Conservation (phyloP, 2,888 invertebrate genomes). For the Corbicula japonica region DNA sequence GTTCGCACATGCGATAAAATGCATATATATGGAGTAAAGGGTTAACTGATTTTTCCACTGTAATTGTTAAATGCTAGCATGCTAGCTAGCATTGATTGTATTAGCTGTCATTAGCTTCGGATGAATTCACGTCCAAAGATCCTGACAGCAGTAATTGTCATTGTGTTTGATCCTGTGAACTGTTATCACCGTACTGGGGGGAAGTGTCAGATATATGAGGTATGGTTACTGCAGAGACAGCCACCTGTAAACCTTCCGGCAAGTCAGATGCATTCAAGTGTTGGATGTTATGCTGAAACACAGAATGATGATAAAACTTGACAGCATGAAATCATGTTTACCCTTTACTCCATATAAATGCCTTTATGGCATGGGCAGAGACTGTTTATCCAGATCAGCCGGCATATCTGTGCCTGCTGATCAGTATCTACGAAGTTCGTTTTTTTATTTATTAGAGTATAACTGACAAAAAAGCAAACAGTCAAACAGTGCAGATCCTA, state of each 20-base stretch:
- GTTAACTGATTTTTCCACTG: neutral
- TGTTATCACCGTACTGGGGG: slow-evolving; percentile 14
- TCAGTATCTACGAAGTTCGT: too few relatives aligned
- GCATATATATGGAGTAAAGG: neutral
- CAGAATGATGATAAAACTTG: neutral
- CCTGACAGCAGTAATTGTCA: slow-evolving; percentile 37
- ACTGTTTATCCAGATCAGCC: neutral
- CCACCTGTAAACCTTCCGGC: slow-evolving; percentile 70
- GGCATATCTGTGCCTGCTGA: neutral
- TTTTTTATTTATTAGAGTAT: neutral
- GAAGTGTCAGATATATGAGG: slow-evolving; percentile 56
- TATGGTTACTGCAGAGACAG: slow-evolving; percentile 65
- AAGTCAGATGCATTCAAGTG: slow-evolving; percentile 64
- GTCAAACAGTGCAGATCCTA: too few relatives aligned
- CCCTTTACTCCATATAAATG: neutral
- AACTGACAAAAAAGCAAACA: neutral
- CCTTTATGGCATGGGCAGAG: neutral
- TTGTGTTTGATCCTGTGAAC: slow-evolving; percentile 21
- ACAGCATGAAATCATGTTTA: neutral
- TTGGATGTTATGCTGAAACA: slow-evolving; percentile 52
- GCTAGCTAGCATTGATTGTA: too few relatives aligned
- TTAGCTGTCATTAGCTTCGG: too few relatives aligned
- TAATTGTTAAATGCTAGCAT: neutral
- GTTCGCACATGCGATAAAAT: neutral
- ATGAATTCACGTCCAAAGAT: slow-evolving; percentile 16